Percentiles rank a stretch among this genome's conserved stretches.
These are phyloP conservation scores for Nesidiocoris tenuis DNA, from an alignment of 2,888 invertebrate genomes.

Conservation along the genomic window DNA sequence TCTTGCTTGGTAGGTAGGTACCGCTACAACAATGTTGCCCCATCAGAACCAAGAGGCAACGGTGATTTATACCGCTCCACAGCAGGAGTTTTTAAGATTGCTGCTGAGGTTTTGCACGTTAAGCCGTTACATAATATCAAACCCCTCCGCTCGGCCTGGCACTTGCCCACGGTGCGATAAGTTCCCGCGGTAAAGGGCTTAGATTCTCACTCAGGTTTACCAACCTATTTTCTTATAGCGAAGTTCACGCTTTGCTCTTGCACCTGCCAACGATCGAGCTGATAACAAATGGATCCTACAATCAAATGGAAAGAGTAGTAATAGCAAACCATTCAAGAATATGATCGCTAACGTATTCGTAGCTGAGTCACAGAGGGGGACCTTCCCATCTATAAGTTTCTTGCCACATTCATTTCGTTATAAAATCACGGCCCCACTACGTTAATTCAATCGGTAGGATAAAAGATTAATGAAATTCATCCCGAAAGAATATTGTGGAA, in stretches of 20 bases:
- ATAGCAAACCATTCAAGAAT: too few relatives aligned
- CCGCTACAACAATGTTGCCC: not conserved
- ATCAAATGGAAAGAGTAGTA: too few relatives aligned
- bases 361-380: too few relatives aligned
- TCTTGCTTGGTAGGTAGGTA: too few relatives aligned
- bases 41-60: not conserved
- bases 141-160: not conserved
- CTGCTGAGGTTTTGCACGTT: not conserved
- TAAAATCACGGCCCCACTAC: too few relatives aligned
- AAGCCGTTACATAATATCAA: not conserved
- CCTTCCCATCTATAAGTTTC: too few relatives aligned
- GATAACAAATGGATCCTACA: not conserved
- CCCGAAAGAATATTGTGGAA: too few relatives aligned
- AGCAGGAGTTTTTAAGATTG: constrained; percentile 5
- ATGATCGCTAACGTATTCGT: too few relatives aligned
- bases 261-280: not conserved
- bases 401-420: too few relatives aligned
- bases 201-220: not conserved
- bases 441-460: too few relatives aligned
- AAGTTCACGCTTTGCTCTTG: not conserved
- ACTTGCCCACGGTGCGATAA: not conserved
- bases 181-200: not conserved
- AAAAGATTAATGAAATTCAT: too few relatives aligned
- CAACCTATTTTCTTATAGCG: not conserved
- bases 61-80: not conserved